These are phyloP conservation scores for Listronotus oregonensis DNA, from an alignment of 1,140 invertebrate species.

Conservation along the genomic window DNA sequence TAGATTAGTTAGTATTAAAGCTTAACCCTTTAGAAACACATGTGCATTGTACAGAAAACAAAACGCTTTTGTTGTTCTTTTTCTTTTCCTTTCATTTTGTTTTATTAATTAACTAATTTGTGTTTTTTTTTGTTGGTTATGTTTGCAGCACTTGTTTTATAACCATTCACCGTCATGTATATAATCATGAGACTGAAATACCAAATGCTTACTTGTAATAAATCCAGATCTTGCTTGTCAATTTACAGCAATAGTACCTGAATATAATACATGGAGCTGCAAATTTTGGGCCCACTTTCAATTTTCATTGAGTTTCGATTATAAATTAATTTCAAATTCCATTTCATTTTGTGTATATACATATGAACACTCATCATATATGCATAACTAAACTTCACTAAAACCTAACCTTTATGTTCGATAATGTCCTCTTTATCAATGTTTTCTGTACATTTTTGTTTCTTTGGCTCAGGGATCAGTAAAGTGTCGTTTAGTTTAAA, in stretches of 20 bases:
- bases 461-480: conserved; percentile 9
- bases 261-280: conserved; percentile 44
- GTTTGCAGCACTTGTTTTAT: conserved; percentile 46
- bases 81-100: conserved; percentile 10
- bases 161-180: conserved; percentile 36
- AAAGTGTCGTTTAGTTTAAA: conserved; percentile 1
- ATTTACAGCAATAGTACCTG: conserved; percentile 44
- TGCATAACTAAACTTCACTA: conserved; percentile 11
- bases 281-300: conserved; percentile 30
- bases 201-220: conserved; percentile 18
- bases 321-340: conserved; percentile 18
- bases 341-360: conserved; percentile 21
- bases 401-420: neutral
- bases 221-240: conserved; percentile 11
- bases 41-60: conserved; percentile 8
- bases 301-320: conserved; percentile 17
- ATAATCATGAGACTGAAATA: conserved; percentile 25
- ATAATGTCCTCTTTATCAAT: neutral
- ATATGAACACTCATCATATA: conserved; percentile 15
- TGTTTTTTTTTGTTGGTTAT: conserved; percentile 28
- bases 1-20: too few species aligned
- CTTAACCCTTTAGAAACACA: neutral
- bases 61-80: conserved; percentile 10
- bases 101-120: conserved; percentile 18
- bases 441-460: conserved; percentile 14